Evolutionary conservation across 2,888 invertebrate species (phyloP), one percentile per base, ranked within the genome.

Genomic region (Diaprepes abbreviatus): DNA sequence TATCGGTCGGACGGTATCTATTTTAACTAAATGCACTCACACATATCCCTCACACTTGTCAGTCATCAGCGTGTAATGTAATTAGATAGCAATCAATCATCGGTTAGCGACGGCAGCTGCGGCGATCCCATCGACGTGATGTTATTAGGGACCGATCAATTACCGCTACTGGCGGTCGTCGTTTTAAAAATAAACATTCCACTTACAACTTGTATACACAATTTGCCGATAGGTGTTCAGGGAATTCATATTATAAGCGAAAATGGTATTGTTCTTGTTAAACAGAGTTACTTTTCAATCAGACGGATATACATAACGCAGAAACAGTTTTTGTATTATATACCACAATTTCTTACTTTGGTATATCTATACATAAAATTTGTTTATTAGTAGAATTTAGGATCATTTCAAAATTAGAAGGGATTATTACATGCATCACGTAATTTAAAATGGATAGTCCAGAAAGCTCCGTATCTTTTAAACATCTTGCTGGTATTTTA

Each of bases 31-130:
- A 62, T 50, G 50, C 38, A 62, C 62, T 50, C 57, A 17, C 67
- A 68, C 57, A 55, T 62, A 60, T 60, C 60, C 66, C 65, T 12
- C 38, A 57, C 36, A 40, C 45, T 70, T 75, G 82, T 82, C 83
- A 83, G 80, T 82, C 82, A 81, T 74, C 80, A 80, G 81, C 80
- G 79, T 81, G 82, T 83, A 82, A 83, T 82, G 81, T 83, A 82
- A 83, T 83, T 83, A 82, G 82, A 80, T 79, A 77, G 80, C 79
- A 80, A 83, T 83, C 81, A 82, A 83, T 83, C 82, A 82, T 81
- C 79, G 74, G 75, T 75, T 74, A 35, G 73, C 72, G 74, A 78
- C 76, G 79, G 76, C 82, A 81, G 81, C 81, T 82, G 82, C 73
- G 77, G 75, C 74, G 74, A 79, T 80, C 80, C 76, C 80, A 79